phyloP scores from a whole-genome alignment of 2,113 vertebrate genomes.

The pig (Sus scrofa) region DNA sequence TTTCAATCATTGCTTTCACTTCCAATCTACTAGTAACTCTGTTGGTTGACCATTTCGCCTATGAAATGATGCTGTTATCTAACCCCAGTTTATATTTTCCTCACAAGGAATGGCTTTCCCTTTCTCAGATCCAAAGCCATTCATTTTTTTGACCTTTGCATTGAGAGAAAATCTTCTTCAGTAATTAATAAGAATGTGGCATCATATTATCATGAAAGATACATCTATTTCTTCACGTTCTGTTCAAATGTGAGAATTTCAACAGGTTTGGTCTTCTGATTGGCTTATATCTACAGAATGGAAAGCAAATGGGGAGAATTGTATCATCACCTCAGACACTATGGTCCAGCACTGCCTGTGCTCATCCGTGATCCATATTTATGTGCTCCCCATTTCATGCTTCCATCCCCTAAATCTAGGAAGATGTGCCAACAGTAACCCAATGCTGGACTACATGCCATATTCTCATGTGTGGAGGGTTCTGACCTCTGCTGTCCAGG shows the following conservation, averaged over 20 bases:
- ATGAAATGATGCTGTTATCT: not conserved
- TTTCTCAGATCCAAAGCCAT: not conserved
- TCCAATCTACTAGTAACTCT: not conserved
- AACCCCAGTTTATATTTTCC: not conserved
- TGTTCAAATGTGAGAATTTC: slow-evolving; percentile 40
- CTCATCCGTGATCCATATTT: not conserved
- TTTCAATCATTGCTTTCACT: not conserved
- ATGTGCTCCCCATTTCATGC: rapidly evolving
- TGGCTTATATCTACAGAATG: not conserved
- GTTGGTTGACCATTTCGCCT: not conserved
- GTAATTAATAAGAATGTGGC: not conserved
- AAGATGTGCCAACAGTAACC: not conserved
- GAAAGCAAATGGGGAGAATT: not conserved
- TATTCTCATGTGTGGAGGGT: no score
- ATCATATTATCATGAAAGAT: not conserved
- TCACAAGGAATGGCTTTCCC: not conserved
- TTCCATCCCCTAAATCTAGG: not conserved
- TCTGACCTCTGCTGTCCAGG: not conserved
- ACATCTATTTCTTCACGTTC: not conserved
- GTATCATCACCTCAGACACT: not conserved
- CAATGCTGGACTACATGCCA: not conserved
- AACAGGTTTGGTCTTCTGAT: not conserved
- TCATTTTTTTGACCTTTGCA: not conserved
- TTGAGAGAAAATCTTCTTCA: not conserved
- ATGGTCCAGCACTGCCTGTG: no score